Evolutionary conservation across 2,888 invertebrate species (phyloP), one percentile per base, ranked within the genome.

Genomic region (Theristus sp.): DNA sequence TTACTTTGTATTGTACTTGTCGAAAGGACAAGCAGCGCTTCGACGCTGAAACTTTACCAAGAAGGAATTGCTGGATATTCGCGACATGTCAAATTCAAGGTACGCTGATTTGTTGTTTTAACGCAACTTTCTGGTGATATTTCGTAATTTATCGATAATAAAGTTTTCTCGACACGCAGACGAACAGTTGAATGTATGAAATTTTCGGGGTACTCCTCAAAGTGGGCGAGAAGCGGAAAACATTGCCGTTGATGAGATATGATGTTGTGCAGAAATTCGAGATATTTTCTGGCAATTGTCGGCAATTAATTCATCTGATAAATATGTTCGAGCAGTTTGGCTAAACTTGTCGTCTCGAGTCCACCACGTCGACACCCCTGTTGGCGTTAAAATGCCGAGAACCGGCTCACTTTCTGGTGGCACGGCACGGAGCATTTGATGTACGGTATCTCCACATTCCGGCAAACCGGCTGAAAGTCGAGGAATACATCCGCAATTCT

Each of bases 1-100:
- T 79, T 52, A 71, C 91, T 26, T 82, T 87, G 60, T 93, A 93
- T 74, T 84, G 82, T 66, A 89, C 94, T 66, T 83, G 87, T 0
- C n/a, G n/a, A n/a, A 94, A 96, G 74, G 94, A 98, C 67, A 94
- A 94, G 70, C 98, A 99, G 73, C 85, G 86, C 0, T 99, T 99
- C 74, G 96, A 98, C 82, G 98, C n/a, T 78, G 98, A 2, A 96
- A 90, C 75, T 82, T 99, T 77, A 87, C 84, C 22, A 98, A 96
- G 74, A 86, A 87, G 64, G 88, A 96, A 73, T 77, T 99, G 6
- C 72, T 96, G 38, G 87, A 94, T 98, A 96, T 99, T 98, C 73
- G 85, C 80, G 74, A 94, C 94, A 75, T 94, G 90, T 70, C 83
- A 83, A 59, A 90, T 90, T 74, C 90, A 91, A 80, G 68, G 13